Conservation (phyloP, 2,888 invertebrate genomes). For the Bruchidius siliquastri region DNA sequence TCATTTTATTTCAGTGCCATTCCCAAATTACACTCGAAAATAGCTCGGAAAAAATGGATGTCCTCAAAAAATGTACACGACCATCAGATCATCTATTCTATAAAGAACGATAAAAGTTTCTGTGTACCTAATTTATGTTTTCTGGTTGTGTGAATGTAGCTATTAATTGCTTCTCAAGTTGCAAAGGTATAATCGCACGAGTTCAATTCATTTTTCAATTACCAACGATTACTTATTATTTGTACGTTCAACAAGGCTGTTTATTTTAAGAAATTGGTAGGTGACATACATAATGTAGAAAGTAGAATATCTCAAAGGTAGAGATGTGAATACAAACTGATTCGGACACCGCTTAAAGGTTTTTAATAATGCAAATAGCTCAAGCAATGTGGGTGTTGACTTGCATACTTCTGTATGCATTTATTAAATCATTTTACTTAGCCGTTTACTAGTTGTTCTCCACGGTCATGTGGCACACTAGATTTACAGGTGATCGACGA, state of each 20-base stretch:
- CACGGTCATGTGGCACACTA: neutral
- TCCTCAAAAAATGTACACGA: constrained; percentile 7
- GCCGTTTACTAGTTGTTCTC: neutral
- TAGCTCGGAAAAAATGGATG: constrained; percentile 21
- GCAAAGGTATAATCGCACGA: neutral
- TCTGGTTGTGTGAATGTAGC: neutral
- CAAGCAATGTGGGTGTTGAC: neutral
- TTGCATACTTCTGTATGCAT: neutral
- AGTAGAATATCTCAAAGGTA: constrained; percentile 24
- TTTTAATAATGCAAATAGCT: neutral
- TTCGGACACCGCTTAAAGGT: neutral
- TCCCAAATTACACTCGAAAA: constrained; percentile 25
- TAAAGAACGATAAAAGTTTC: neutral
- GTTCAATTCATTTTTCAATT: neutral
- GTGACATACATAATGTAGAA: constrained; percentile 37
- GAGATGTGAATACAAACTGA: neutral
- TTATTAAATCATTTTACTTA: neutral
- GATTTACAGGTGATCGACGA: neutral
- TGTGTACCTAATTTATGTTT: neutral
- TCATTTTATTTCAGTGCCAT: constrained; percentile 33
- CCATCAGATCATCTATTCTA: constrained; percentile 14
- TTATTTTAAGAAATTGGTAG: constrained; percentile 1
- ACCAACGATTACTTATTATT: neutral
- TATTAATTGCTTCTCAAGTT: constrained; percentile 4
- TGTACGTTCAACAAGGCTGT: neutral